These are phyloP conservation scores for Anagyrus pseudococci DNA, from an alignment of 2,888 invertebrate species.

Conservation along the genomic window DNA sequence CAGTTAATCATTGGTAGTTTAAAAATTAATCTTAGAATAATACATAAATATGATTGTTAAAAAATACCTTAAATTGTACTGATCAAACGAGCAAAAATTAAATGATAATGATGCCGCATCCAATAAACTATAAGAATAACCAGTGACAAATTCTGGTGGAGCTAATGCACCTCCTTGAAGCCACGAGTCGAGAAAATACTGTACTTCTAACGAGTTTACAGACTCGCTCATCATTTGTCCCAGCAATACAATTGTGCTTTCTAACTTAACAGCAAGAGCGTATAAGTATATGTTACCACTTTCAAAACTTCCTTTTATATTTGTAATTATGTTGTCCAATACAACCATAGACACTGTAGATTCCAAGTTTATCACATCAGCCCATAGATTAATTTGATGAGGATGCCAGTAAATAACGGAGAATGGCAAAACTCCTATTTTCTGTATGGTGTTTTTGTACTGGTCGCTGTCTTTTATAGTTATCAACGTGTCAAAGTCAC, in stretches of 20 bases:
- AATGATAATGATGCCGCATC: slow-evolving; percentile 35
- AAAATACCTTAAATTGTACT: slow-evolving; percentile 28
- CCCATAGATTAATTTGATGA: slow-evolving; percentile 27
- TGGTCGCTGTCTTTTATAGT: slow-evolving; percentile 19
- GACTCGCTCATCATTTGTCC: slow-evolving; percentile 32
- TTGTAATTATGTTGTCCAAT: slow-evolving; percentile 21
- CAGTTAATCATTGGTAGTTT: slow-evolving; percentile 1
- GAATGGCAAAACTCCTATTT: slow-evolving; percentile 27
- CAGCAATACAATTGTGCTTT: slow-evolving; percentile 24
- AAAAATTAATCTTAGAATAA: no score
- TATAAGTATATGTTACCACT: slow-evolving; percentile 23
- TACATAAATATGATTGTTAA: no score
- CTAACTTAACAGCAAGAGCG: slow-evolving; percentile 21
- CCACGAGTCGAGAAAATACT: slow-evolving; percentile 29
- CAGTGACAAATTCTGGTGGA: slow-evolving; percentile 26
- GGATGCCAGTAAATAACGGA: slow-evolving; percentile 30
- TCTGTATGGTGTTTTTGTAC: slow-evolving; percentile 25
- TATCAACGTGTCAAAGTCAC: slow-evolving; percentile 18
- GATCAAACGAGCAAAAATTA: slow-evolving; percentile 30
- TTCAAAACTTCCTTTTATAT: slow-evolving; percentile 21
- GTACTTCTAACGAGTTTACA: slow-evolving; percentile 11
- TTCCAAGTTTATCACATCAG: slow-evolving; percentile 25
- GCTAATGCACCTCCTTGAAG: slow-evolving; percentile 13
- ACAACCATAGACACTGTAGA: slow-evolving; percentile 28
- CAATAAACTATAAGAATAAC: slow-evolving; percentile 24